phyloP scores from a whole-genome alignment of 2,888 invertebrate genomes.

The Drosophila formosana region DNA sequence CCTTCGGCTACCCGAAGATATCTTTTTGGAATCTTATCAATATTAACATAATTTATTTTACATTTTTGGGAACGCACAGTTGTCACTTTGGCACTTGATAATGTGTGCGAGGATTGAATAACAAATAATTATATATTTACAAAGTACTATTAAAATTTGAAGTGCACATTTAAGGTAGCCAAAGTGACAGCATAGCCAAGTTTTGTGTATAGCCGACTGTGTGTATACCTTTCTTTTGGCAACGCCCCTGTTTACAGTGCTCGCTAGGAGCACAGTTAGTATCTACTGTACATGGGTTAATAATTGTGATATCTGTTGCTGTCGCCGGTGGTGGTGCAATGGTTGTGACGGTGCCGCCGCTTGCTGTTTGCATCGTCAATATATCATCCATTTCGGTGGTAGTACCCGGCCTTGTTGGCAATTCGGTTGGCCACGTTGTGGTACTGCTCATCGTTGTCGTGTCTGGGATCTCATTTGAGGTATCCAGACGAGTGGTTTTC shows the following conservation, averaged over 20 bases:
- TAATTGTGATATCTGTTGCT: constrained; percentile 78
- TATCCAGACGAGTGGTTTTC: constrained; percentile 84
- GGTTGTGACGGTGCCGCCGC: constrained; percentile 34
- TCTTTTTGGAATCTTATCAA: neutral
- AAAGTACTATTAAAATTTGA: constrained; percentile 11
- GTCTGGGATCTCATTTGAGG: constrained; percentile 80
- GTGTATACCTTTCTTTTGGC: constrained; percentile 86
- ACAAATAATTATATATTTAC: constrained; percentile 38
- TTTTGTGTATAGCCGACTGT: constrained; percentile 27
- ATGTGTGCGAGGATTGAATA: constrained; percentile 15
- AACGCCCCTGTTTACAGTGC: constrained; percentile 87
- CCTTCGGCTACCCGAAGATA: constrained; percentile 23
- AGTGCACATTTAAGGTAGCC: constrained; percentile 32
- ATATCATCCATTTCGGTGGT: constrained; percentile 73
- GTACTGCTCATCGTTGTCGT: constrained; percentile 61
- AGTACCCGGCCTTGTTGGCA: constrained; percentile 72
- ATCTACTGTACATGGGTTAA: constrained; percentile 86
- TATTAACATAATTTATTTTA: constrained; percentile 36
- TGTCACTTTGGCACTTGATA: constrained; percentile 45
- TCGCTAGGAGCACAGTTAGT: constrained; percentile 88
- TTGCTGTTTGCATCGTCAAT: constrained; percentile 54
- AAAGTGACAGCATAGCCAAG: constrained; percentile 51
- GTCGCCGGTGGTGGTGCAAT: constrained; percentile 63
- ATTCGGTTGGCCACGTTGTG: constrained; percentile 61
- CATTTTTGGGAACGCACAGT: constrained; percentile 39